Conservation (phyloP, 2,797 vertebrate genomes). For the Morelia viridis region DNA sequence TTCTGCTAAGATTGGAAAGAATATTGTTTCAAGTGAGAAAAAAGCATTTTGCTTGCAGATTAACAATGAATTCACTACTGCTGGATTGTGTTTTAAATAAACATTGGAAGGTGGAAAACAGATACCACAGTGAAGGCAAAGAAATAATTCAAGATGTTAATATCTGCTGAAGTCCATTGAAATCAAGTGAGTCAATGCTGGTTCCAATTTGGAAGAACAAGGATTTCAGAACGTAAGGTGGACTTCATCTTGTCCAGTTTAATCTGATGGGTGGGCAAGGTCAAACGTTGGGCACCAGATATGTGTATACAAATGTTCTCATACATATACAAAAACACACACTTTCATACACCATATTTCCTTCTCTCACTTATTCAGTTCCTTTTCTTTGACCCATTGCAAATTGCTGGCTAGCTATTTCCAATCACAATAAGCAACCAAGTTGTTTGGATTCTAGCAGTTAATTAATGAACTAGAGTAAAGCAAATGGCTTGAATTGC, state of each 20-base stretch:
- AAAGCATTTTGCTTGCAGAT: conserved; percentile 25
- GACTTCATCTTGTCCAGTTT: neutral
- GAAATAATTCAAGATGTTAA: neutral
- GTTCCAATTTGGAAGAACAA: neutral
- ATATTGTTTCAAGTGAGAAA: conserved; percentile 36
- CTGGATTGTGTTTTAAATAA: conserved; percentile 12
- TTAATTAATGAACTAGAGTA: neutral
- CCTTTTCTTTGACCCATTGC: too few species aligned
- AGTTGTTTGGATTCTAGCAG: neutral
- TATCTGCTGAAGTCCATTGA: neutral
- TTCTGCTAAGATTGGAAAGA: conserved; percentile 57
- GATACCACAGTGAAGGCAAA: neutral
- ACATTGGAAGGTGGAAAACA: neutral
- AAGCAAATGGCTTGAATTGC: neutral
- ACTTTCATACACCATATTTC: neutral
- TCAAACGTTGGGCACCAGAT: neutral
- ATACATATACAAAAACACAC: neutral
- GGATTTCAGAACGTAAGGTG: neutral
- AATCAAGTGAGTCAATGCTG: neutral
- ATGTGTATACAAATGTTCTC: neutral
- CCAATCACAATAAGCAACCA: too few species aligned
- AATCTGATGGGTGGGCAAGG: neutral
- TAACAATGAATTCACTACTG: conserved; percentile 27
- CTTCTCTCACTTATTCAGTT: neutral
- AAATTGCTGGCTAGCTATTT: too few species aligned